A percentile compares a stretch with the other conserved stretches of the same genome.
These are phyloP conservation scores for Ciconia stormi DNA, from an alignment of 2,113 vertebrate species.

Conservation along the genomic window DNA sequence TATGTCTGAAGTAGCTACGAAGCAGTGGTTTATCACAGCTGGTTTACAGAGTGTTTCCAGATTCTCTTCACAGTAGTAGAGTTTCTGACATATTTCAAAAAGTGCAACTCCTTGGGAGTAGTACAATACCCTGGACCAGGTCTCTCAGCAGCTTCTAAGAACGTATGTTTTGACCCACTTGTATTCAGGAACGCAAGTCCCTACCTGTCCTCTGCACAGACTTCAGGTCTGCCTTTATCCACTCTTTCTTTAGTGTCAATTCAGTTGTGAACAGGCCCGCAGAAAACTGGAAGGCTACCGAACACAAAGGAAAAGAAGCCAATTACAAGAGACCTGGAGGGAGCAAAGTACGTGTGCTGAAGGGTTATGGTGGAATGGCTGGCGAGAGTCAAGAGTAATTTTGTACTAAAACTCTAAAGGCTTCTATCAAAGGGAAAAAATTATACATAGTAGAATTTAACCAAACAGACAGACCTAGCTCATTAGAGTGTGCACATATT, in stretches of 20 bases:
- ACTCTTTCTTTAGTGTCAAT: conserved; percentile 20
- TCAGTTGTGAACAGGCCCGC: conserved; percentile 1
- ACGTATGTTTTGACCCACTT: conserved; percentile 31
- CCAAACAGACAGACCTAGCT: not conserved
- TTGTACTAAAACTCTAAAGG: not conserved
- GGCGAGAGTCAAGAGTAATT: not conserved
- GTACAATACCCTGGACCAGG: not conserved
- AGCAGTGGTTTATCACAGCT: conserved; percentile 21
- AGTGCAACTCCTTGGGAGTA: not conserved
- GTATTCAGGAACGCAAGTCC: not conserved
- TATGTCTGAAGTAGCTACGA: not conserved
- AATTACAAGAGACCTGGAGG: conserved; percentile 52
- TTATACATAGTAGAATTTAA: not conserved
- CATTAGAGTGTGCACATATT: not conserved
- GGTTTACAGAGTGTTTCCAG: conserved; percentile 24
- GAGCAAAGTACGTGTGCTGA: not conserved
- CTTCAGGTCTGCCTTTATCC: conserved; percentile 36
- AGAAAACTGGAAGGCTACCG: conserved; percentile 13
- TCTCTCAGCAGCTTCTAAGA: conserved; percentile 9
- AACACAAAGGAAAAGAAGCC: conserved; percentile 51
- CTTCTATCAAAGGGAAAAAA: not conserved
- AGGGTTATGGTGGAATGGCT: not conserved
- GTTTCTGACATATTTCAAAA: conserved; percentile 33
- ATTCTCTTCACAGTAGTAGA: not conserved
- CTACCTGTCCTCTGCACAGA: conserved; percentile 4